Conservation (phyloP, 2,797 vertebrate species). For the Protonibea diacanthus region DNA sequence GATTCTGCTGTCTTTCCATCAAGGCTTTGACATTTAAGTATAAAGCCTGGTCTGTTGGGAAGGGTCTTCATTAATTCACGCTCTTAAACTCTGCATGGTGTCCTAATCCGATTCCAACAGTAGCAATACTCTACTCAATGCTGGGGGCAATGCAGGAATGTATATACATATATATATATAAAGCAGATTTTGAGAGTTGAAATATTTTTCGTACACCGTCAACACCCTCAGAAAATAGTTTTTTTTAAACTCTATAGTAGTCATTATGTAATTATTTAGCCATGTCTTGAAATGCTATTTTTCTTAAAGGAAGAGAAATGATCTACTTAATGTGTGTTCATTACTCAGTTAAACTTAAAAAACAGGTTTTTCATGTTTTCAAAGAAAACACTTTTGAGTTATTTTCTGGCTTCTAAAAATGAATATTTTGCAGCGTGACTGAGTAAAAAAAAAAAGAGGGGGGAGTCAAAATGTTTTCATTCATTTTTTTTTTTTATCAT, state of each 20-base stretch:
- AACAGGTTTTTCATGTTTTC: background rate
- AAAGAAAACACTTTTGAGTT: background rate
- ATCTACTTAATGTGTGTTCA: background rate
- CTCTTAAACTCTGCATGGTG: conserved; percentile 1
- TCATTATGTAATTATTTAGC: background rate
- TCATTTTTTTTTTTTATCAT: no score
- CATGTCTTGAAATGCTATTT: background rate
- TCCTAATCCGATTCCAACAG: conserved; percentile 24
- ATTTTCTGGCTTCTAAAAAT: background rate
- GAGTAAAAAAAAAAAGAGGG: background rate
- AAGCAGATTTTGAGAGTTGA: conserved; percentile 25
- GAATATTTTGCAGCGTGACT: no score
- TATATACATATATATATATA: background rate
- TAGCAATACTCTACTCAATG: background rate
- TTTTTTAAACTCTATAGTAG: background rate
- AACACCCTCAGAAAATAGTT: conserved; percentile 13
- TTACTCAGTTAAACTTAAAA: background rate
- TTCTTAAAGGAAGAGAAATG: background rate
- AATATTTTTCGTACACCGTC: background rate
- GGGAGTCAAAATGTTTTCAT: no score
- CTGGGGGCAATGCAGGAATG: background rate
- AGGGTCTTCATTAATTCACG: conserved; percentile 55
- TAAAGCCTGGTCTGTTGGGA: conserved; percentile 37
- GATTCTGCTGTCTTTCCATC: conserved; percentile 9
- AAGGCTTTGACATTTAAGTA: conserved; percentile 56